Conservation (phyloP, 2,113 vertebrate species). For the Dicerorhinus sumatrensis region DNA sequence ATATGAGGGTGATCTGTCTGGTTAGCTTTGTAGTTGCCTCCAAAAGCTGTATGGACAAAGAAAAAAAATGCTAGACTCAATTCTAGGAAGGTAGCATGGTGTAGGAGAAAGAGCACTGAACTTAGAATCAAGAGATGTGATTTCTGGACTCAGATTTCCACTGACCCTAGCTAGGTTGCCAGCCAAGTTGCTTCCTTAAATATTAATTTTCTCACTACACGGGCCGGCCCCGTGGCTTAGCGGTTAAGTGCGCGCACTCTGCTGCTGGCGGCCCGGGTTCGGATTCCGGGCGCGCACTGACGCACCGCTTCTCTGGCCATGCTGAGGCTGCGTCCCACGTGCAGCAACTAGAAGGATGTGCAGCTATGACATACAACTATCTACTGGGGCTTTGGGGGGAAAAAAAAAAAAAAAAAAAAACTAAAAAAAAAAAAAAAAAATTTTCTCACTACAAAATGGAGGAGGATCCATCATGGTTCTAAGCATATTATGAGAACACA, state of each 20-base stretch:
- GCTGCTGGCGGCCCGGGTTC: too few species aligned
- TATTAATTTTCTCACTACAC: conserved; percentile 59
- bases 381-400: too few species aligned
- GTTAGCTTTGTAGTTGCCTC: background rate
- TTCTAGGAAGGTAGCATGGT: conserved; percentile 9
- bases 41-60: background rate
- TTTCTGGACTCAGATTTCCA: conserved; percentile 63
- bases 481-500: conserved; percentile 21
- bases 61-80: background rate
- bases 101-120: background rate
- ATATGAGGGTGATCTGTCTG: background rate
- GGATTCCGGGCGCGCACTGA: too few species aligned
- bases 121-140: conserved; percentile 15
- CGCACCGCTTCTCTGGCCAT: too few species aligned
- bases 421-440: too few species aligned
- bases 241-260: too few species aligned
- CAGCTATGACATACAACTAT: too few species aligned
- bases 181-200: conserved; percentile 56
- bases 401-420: too few species aligned
- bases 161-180: background rate
- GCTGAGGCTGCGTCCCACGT: too few species aligned
- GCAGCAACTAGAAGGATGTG: too few species aligned
- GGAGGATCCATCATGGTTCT: background rate
- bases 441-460: conserved; percentile 51
- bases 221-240: too few species aligned